phyloP scores from a whole-genome alignment of 2,797 vertebrate genomes.

The Phrynocephalus vlangalii region DNA sequence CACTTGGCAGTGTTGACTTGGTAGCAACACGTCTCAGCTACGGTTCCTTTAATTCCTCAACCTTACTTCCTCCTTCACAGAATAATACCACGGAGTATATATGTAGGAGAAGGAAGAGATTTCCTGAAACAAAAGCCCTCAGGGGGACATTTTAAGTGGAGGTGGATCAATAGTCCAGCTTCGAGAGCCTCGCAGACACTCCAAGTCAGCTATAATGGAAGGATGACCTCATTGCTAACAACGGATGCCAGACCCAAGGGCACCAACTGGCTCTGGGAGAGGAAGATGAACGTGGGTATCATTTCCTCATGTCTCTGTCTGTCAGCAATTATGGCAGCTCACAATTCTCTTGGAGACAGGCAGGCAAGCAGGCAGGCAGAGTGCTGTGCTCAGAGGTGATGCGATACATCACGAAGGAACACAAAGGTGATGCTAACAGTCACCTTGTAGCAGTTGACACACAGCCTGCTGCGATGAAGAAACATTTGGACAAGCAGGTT shows the following conservation, averaged over 20 bases:
- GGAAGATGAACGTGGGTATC: constrained; percentile 20
- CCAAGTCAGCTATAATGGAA: constrained; percentile 54
- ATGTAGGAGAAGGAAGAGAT: constrained; percentile 39
- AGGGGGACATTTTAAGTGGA: constrained; percentile 39
- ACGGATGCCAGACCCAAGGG: constrained; percentile 56
- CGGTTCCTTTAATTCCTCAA: constrained; percentile 33
- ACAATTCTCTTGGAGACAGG: not conserved
- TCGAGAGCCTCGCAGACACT: constrained; percentile 53
- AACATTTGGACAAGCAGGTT: not conserved
- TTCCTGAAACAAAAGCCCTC: constrained; percentile 68
- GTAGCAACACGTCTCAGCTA: fast-evolving
- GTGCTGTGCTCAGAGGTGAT: constrained; percentile 16
- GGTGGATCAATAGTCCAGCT: constrained; percentile 52
- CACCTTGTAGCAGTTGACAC: constrained; percentile 24
- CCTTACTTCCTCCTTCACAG: constrained; percentile 34
- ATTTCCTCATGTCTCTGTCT: constrained; percentile 5
- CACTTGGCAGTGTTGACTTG: not conserved
- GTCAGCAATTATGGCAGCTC: constrained; percentile 29
- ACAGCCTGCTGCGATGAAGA: not conserved
- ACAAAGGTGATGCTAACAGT: constrained; percentile 20
- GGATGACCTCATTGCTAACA: constrained; percentile 68
- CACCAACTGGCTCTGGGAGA: constrained; percentile 1
- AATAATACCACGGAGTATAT: not conserved
- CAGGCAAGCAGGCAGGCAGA: not conserved
- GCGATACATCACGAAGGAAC: not conserved